These are phyloP conservation scores for Turritopsis dohrnii DNA, from an alignment of 30 jellyfish, hydroid and myxozoan species.

Conservation along the genomic window DNA sequence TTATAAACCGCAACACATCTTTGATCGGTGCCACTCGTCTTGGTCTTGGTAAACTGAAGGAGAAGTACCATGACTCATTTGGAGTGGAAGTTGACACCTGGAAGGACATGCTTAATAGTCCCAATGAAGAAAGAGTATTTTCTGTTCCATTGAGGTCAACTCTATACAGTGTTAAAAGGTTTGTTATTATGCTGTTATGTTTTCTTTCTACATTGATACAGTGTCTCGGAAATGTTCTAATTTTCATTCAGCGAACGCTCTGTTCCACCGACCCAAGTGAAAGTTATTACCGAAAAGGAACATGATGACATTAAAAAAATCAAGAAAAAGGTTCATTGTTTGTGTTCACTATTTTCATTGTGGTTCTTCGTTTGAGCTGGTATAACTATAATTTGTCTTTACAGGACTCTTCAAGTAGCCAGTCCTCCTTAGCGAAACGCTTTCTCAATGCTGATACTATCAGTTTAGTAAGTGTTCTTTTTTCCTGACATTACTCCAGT, in stretches of 20 bases:
- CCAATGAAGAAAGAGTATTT: slow-evolving; percentile 34
- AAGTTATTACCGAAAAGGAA: slow-evolving; percentile 19
- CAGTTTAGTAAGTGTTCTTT: slow-evolving; percentile 16
- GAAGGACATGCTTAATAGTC: slow-evolving; percentile 77
- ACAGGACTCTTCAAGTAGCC: background rate
- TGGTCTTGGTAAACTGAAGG: slow-evolving; percentile 66
- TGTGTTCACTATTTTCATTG: background rate
- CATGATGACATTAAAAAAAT: slow-evolving; percentile 1
- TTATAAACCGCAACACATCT: slow-evolving; percentile 48
- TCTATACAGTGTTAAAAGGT: slow-evolving; percentile 65
- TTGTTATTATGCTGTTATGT: background rate
- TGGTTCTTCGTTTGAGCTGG: background rate
- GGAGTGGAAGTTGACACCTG: slow-evolving; percentile 64
- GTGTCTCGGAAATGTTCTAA: background rate
- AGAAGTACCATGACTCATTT: slow-evolving; percentile 63
- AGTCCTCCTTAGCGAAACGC: background rate
- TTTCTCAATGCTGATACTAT: slow-evolving; percentile 16
- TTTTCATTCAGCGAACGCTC: slow-evolving; percentile 13
- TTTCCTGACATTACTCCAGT: too few relatives aligned
- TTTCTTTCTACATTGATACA: background rate
- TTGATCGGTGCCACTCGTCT: slow-evolving; percentile 72
- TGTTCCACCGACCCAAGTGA: slow-evolving; percentile 21
- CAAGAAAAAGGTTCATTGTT: background rate
- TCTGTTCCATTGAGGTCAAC: slow-evolving; percentile 78
- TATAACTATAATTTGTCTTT: background rate